phyloP scores from a whole-genome alignment of 2,113 vertebrate species.

The Proterorhinus semilunaris region DNA sequence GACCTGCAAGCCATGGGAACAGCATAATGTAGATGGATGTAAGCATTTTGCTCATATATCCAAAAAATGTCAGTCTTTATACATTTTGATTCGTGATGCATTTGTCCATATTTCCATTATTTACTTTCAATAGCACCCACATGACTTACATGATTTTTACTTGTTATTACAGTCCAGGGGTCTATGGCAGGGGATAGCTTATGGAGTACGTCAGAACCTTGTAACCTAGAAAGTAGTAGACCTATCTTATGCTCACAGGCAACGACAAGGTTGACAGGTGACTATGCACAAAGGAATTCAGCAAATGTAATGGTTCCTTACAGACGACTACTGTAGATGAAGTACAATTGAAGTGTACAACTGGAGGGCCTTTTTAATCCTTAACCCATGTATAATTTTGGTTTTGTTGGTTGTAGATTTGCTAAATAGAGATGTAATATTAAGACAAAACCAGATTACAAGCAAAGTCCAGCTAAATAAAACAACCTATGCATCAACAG shows the following conservation, averaged over 20 bases:
- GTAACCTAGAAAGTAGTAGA: conserved; percentile 55
- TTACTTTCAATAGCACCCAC: too few relatives aligned
- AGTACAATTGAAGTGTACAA: conserved; percentile 1
- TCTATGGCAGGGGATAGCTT: conserved; percentile 51
- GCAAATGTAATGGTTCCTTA: background rate
- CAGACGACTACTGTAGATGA: background rate
- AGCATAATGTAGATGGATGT: too few relatives aligned
- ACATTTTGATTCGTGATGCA: too few relatives aligned
- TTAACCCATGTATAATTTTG: background rate
- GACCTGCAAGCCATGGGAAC: too few relatives aligned
- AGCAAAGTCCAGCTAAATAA: too few relatives aligned
- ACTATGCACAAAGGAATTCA: conserved; percentile 9
- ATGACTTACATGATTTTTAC: too few relatives aligned
- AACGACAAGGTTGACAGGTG: conserved; percentile 21
- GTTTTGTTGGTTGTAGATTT: background rate
- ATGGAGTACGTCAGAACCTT: too few relatives aligned
- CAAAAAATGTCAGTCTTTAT: too few relatives aligned
- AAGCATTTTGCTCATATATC: too few relatives aligned
- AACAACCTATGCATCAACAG: too few relatives aligned
- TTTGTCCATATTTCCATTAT: too few relatives aligned
- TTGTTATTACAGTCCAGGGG: background rate
- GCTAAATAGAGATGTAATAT: background rate
- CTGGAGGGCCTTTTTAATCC: background rate
- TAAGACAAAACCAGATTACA: too few relatives aligned
- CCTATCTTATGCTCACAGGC: background rate